Base-by-base conservation (phyloP, 2,797 vertebrate genomes). In the Notoglanidium macrostoma region DNA sequence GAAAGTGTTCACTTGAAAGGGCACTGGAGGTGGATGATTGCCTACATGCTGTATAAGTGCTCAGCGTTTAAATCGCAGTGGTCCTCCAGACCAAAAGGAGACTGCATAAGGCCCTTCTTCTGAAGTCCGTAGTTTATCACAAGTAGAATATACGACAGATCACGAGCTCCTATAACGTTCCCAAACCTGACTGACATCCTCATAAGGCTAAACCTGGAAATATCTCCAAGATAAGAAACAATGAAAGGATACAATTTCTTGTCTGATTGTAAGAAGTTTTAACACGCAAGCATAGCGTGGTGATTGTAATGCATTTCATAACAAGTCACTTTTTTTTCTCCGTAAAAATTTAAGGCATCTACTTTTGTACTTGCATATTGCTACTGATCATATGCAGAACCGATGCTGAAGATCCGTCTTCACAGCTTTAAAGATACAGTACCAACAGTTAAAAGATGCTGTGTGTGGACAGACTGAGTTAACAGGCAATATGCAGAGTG, bases 271-370 rank as follows among this genome's bases (percentile, higher is more conserved):
- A 93, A 63, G 93, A 92, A 92, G 87, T 91, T 89, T 93, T 94
- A 93, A 93, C 91, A 87, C 94, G 94, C 94, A 93, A 90, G 90
- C 29, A 89, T 92, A 93, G 87, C 87, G 91, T 84, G 54, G 93
- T 96, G 96, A 96, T 96, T 96, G 96, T 96, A 95, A 93, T 93
- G 94, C 94, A 93, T 94, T 94, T 90, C 93, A 92, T 81, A 88
- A 91, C 93, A 95, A 94, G 96, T 93, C 95, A 95, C 95, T 94
- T 95, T 85, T 91, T 86, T 87, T 90, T 91, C 17, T 1, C 49
- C 49, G 10, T 94, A 89, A 87, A 91, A 89, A 94, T 91, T 95
- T 93, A 96, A 96, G 95, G 96, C 96, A 96, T 95, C 94, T 95
- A 93, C 26, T 79, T 94, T 94, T 91, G 94, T 93, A 95, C 90